Percentiles rank a stretch among this genome's conserved stretches.
phyloP scores from a whole-genome alignment of 2,113 vertebrate genomes.

The Macrotus californicus region DNA sequence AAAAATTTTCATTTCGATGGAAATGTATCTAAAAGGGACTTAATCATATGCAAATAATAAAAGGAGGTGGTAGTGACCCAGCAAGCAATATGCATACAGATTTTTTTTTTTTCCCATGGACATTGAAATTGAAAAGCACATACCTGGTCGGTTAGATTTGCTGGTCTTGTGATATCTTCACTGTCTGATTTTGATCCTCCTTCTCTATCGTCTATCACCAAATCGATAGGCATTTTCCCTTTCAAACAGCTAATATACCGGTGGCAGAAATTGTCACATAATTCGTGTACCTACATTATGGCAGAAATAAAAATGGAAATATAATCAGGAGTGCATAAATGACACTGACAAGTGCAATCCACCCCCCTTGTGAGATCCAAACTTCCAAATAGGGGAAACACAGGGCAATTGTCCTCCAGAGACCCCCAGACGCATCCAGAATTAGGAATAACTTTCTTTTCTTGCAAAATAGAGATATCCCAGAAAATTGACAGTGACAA shows the following conservation, averaged over 20 bases:
- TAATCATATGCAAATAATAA: slow-evolving; percentile 99
- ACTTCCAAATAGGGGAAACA: slow-evolving; percentile 83
- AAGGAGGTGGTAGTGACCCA: slow-evolving; percentile 88
- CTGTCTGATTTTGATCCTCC: slow-evolving; percentile 99
- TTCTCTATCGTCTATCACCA: slow-evolving; percentile 99
- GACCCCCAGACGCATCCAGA: slow-evolving; percentile 82
- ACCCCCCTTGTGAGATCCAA: slow-evolving; percentile 81
- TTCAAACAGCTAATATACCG: slow-evolving; percentile 99
- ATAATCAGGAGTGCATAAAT: slow-evolving; percentile 83
- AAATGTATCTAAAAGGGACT: slow-evolving; percentile 93
- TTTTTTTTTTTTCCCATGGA: slow-evolving; percentile 65
- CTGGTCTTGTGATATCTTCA: slow-evolving; percentile 98
- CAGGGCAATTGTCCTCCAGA: slow-evolving; percentile 83
- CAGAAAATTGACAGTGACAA: slow-evolving; percentile 98
- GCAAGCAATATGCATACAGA: slow-evolving; percentile 89
- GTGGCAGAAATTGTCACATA: slow-evolving; percentile 99
- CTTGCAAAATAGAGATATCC: slow-evolving; percentile 97
- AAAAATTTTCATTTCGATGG: slow-evolving; percentile 94
- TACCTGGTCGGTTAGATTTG: slow-evolving; percentile 98
- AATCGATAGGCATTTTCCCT: slow-evolving; percentile 99
- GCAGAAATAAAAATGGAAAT: slow-evolving; percentile 75
- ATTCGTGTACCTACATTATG: slow-evolving; percentile 93
- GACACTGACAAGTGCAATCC: slow-evolving; percentile 86
- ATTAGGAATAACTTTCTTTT: slow-evolving; percentile 88
- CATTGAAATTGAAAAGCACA: slow-evolving; percentile 70